Evolutionary conservation across 35 echinoderm and acorn worm species (phyloP).

Genomic region (Heliocidaris erythrogramma): DNA sequence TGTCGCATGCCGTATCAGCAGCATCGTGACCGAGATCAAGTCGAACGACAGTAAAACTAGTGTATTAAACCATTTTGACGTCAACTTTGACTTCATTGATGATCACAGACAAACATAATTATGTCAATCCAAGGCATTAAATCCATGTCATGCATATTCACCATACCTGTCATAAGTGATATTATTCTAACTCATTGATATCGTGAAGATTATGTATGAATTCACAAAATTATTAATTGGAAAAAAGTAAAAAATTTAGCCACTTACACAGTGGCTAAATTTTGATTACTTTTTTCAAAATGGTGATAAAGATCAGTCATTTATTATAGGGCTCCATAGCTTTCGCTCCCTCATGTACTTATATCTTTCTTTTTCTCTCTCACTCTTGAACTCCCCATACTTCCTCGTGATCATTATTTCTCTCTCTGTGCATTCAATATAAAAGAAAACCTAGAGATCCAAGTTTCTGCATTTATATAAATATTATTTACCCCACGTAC

Average conservation of each 20-base stretch:
- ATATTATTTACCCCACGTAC: too few relatives aligned
- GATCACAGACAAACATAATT: neutral
- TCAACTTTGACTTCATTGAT: neutral
- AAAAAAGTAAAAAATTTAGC: too few relatives aligned
- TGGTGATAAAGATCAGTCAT: too few relatives aligned
- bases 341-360: too few relatives aligned
- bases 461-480: too few relatives aligned
- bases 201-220: neutral
- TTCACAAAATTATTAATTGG: neutral
- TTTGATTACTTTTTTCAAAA: too few relatives aligned
- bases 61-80: neutral
- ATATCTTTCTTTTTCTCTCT: neutral
- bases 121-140: neutral
- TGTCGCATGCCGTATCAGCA: neutral
- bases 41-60: neutral
- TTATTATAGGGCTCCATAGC: too few relatives aligned
- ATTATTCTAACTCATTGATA: neutral
- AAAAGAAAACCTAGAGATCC: too few relatives aligned
- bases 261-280: too few relatives aligned
- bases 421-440: neutral
- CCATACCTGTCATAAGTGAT: neutral
- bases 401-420: neutral
- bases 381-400: neutral
- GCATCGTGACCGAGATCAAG: slow-evolving; percentile 12
- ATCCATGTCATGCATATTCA: neutral